These are phyloP conservation scores for Alectoris magna DNA, from an alignment of 2,797 vertebrate species.

Conservation along the genomic window DNA sequence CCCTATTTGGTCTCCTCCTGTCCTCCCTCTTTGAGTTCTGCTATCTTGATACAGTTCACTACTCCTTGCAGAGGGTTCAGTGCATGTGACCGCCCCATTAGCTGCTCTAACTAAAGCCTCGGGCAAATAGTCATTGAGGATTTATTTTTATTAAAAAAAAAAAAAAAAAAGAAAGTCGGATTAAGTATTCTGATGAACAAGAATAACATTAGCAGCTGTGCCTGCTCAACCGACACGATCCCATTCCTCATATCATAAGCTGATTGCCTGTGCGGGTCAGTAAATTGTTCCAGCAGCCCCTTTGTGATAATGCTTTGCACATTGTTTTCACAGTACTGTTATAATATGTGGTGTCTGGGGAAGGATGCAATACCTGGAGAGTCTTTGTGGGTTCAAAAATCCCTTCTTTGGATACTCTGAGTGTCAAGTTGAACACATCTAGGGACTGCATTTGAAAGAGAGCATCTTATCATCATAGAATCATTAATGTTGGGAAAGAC, in stretches of 20 bases:
- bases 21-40: not conserved
- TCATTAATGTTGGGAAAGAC: not conserved
- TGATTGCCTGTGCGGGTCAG: conserved; percentile 60
- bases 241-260: conserved; percentile 59
- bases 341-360: not conserved
- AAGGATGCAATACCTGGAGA: not conserved
- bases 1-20: not conserved
- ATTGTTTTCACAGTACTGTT: not conserved
- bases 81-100: conserved; percentile 32
- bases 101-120: conserved; percentile 61
- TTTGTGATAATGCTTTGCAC: not conserved
- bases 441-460: not conserved
- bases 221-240: conserved; percentile 53
- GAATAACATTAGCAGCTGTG: conserved; percentile 72
- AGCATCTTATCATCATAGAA: not conserved
- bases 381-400: not conserved
- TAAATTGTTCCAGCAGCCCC: not conserved
- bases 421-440: not conserved
- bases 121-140: conserved; percentile 71
- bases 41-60: conserved; percentile 27
- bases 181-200: conserved; percentile 70
- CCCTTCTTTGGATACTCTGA: not conserved
- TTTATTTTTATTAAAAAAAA: conserved; percentile 72
- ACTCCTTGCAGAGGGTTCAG: not conserved
- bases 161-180: not conserved